Conservation (phyloP, 1,140 invertebrate genomes). For the Hesperophylax magnus region DNA sequence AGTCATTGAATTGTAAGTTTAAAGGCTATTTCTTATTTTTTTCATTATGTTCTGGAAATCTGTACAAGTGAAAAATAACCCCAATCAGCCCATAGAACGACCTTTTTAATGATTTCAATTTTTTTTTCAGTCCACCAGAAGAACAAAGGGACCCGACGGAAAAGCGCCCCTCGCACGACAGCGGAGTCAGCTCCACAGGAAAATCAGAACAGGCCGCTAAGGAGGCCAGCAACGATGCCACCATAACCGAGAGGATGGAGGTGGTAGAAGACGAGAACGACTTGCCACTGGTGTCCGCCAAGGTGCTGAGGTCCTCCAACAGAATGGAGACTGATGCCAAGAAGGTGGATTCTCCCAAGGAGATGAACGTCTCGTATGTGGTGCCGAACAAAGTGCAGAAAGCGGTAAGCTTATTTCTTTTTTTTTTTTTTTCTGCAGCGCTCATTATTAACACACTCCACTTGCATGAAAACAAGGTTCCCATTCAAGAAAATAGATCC, state of each 20-base stretch:
- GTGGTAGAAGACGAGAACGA: not conserved
- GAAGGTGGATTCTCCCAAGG: not conserved
- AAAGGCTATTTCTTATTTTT: too few species aligned
- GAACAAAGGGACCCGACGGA: not conserved
- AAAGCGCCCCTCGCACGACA: slow-evolving; percentile 20
- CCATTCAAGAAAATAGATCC: too few species aligned
- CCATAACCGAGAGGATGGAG: not conserved
- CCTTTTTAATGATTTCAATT: not conserved
- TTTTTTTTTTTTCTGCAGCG: not conserved
- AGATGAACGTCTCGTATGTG: slow-evolving; percentile 10
- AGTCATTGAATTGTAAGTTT: slow-evolving; percentile 3
- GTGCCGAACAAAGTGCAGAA: not conserved
- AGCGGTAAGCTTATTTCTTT: slow-evolving; percentile 9
- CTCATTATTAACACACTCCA: too few species aligned
- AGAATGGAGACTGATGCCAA: not conserved
- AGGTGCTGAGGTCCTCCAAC: not conserved
- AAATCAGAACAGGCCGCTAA: not conserved
- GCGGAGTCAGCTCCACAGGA: slow-evolving; percentile 18
- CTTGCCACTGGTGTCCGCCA: not conserved
- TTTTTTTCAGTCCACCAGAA: not conserved
- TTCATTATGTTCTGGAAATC: not conserved
- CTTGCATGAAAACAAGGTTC: too few species aligned
- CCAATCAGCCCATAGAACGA: not conserved
- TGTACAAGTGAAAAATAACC: not conserved
- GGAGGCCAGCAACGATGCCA: not conserved